Conservation (phyloP, 2,113 vertebrate species). For the Campylorhamphus procurvoides region DNA sequence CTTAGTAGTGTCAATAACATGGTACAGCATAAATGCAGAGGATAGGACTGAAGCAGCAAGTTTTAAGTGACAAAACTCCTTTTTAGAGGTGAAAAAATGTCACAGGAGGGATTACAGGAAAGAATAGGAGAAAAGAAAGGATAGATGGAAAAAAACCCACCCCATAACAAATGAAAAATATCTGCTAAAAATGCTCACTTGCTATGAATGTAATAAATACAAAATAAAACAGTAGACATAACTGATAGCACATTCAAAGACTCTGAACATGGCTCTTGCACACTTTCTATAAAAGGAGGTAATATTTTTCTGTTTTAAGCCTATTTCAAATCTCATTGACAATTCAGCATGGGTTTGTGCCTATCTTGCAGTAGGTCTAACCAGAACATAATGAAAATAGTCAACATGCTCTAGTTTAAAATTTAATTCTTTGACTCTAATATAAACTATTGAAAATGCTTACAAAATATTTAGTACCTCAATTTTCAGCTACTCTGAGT, state of each 20-base stretch:
- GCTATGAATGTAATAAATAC: background rate
- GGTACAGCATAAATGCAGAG: background rate
- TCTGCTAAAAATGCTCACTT: background rate
- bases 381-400: background rate
- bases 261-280: background rate
- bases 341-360: background rate
- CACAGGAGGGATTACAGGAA: background rate
- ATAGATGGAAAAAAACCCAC: background rate
- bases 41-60: background rate
- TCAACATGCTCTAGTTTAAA: background rate
- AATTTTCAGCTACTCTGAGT: background rate
- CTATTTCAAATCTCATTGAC: background rate
- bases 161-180: background rate
- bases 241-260: background rate
- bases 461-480: background rate
- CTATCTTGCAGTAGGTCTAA: background rate
- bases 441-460: background rate
- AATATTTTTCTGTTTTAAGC: background rate
- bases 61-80: background rate
- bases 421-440: background rate
- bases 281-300: background rate
- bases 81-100: background rate
- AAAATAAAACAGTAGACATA: background rate
- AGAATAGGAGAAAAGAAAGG: background rate
- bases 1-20: background rate